Conservation (phyloP, 1,140 invertebrate species). For the Caenorhabditis brenneri region DNA sequence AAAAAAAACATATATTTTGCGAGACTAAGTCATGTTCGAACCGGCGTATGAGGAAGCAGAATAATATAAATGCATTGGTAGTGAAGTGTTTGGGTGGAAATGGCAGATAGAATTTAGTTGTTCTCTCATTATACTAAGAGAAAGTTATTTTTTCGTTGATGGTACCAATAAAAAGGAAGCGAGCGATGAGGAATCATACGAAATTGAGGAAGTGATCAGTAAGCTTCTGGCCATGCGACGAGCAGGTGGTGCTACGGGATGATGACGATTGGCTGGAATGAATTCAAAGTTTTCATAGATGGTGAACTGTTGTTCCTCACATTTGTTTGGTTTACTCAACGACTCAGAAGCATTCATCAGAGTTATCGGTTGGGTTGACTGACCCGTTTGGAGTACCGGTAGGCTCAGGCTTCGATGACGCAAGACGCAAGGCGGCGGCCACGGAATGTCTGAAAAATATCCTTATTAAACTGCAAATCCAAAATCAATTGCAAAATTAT, state of each 20-base stretch:
- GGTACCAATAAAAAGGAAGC: constrained; percentile 21
- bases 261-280: too few relatives aligned
- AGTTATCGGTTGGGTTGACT: not conserved
- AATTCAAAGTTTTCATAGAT: not conserved
- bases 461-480: too few relatives aligned
- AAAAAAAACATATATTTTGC: too few relatives aligned
- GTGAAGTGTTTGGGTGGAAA: not conserved
- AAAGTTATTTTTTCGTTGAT: not conserved
- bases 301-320: too few relatives aligned
- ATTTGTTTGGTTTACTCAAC: not conserved
- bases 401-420: constrained; percentile 35
- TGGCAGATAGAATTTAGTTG: too few relatives aligned
- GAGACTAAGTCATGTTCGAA: not conserved
- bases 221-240: constrained; percentile 7
- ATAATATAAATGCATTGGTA: too few relatives aligned
- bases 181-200: not conserved
- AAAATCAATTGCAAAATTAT: too few relatives aligned
- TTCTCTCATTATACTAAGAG: too few relatives aligned
- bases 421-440: constrained; percentile 14
- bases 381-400: not conserved
- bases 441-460: constrained; percentile 39
- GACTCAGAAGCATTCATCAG: constrained; percentile 9
- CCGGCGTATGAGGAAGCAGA: not conserved
- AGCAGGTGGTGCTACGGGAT: not conserved
- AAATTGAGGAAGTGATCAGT: not conserved